Conservation (phyloP, 2,888 invertebrate species). For the Dicyrtoma fusca region DNA sequence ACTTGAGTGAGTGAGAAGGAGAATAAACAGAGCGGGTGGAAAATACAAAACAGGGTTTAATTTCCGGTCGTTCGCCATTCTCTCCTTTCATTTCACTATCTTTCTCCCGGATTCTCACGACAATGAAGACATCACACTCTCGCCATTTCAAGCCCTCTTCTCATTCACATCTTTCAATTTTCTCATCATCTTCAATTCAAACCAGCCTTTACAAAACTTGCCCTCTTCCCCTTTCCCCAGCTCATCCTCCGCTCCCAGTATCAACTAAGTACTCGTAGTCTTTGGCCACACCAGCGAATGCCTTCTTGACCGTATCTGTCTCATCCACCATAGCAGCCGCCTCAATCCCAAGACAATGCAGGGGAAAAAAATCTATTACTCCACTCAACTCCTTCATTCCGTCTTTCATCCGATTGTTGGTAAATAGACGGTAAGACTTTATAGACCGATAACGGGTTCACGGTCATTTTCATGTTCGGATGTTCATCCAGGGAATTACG, state of each 20-base stretch:
- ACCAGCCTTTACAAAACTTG: not conserved
- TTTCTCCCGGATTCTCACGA: not conserved
- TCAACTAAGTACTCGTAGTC: not conserved
- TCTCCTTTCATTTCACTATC: not conserved
- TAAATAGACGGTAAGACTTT: too few relatives aligned
- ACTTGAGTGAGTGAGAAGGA: slow-evolving; percentile 6
- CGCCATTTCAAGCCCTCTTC: not conserved
- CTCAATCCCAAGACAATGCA: too few relatives aligned
- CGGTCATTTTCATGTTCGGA: too few relatives aligned
- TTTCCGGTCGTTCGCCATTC: slow-evolving; percentile 34
- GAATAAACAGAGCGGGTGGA: slow-evolving; percentile 27
- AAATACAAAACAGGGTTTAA: slow-evolving; percentile 43
- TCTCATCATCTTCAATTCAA: not conserved
- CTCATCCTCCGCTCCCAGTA: not conserved
- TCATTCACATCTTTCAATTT: slow-evolving; percentile 10
- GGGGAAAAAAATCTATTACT: too few relatives aligned
- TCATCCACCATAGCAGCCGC: too few relatives aligned
- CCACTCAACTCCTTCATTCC: too few relatives aligned
- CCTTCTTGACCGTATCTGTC: too few relatives aligned
- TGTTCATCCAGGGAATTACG: too few relatives aligned
- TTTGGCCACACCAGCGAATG: not conserved
- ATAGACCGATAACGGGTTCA: too few relatives aligned
- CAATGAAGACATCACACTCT: slow-evolving; percentile 14
- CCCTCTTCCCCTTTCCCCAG: not conserved
- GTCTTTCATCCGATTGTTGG: too few relatives aligned